phyloP scores from a whole-genome alignment of 2,888 invertebrate genomes.

The Amiota minor region DNA sequence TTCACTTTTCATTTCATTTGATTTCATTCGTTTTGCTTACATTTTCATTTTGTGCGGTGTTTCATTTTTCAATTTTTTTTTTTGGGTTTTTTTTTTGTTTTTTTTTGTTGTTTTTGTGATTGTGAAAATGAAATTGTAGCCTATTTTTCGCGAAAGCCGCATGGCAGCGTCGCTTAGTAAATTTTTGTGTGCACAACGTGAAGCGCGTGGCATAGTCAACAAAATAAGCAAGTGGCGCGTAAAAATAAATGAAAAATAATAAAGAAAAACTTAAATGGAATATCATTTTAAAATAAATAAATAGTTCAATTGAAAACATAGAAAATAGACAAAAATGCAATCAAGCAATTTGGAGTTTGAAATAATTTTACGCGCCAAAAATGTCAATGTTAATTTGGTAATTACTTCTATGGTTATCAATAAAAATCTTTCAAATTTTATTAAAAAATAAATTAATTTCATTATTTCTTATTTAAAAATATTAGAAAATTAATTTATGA shows the following conservation, averaged over 20 bases:
- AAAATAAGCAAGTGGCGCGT: background rate
- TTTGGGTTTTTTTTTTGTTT: slow-evolving; percentile 18
- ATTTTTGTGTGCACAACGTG: slow-evolving; percentile 8
- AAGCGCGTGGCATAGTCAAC: background rate
- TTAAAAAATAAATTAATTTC: too few relatives aligned
- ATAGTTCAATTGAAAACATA: background rate
- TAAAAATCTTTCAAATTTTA: too few relatives aligned
- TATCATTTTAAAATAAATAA: slow-evolving; percentile 22
- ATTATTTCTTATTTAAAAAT: too few relatives aligned
- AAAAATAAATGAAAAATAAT: background rate
- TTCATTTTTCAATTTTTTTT: slow-evolving; percentile 6
- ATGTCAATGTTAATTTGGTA: slow-evolving; percentile 45
- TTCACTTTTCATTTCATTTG: slow-evolving; percentile 16
- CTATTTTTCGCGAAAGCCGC: slow-evolving; percentile 25
- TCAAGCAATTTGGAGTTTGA: slow-evolving; percentile 54
- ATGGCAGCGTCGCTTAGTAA: slow-evolving; percentile 4
- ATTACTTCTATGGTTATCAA: background rate
- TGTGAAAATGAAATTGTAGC: slow-evolving; percentile 28
- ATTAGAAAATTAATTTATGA: too few relatives aligned
- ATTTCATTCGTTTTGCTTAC: slow-evolving; percentile 12
- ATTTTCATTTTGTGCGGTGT: slow-evolving; percentile 6
- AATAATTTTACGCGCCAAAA: slow-evolving; percentile 60
- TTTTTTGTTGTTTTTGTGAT: background rate
- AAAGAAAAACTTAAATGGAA: background rate
- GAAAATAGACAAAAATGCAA: background rate